phyloP scores from a whole-genome alignment of 2,888 invertebrate species.

The Barypeithes pellucidus region DNA sequence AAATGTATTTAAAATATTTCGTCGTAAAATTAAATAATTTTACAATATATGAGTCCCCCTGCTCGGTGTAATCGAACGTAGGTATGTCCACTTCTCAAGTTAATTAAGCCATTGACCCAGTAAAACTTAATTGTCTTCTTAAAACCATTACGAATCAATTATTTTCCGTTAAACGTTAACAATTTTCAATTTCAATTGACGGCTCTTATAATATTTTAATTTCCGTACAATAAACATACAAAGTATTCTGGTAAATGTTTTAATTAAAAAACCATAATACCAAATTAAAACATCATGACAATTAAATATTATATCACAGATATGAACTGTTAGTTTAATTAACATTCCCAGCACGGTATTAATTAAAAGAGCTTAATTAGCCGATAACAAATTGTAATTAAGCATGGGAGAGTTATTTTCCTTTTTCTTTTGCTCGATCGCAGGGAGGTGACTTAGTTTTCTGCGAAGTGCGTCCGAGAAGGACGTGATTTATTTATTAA shows the following conservation, averaged over 20 bases:
- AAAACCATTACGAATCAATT: neutral
- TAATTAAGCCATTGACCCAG: neutral
- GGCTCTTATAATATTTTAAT: constrained; percentile 13
- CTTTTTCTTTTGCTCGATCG: neutral
- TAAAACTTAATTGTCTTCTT: neutral
- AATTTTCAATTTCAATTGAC: neutral
- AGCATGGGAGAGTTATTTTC: constrained; percentile 5
- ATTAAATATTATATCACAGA: constrained; percentile 11
- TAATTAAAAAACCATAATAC: constrained; percentile 2
- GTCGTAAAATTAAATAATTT: no score
- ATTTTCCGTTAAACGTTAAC: neutral
- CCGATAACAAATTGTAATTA: constrained; percentile 39
- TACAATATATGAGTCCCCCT: no score
- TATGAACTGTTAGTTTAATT: constrained; percentile 22
- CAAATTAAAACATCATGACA: constrained; percentile 20
- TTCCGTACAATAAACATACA: neutral
- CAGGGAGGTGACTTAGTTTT: constrained; percentile 28
- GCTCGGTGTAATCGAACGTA: neutral
- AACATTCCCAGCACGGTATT: constrained; percentile 14
- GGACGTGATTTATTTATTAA: constrained; percentile 22
- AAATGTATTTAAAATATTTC: no score
- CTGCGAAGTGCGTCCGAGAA: constrained; percentile 12
- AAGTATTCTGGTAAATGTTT: constrained; percentile 1
- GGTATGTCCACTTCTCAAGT: neutral
- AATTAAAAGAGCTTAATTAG: constrained; percentile 35